These are phyloP conservation scores for Hydrotaea diabolus DNA, from an alignment of 2,888 invertebrate genomes.

Conservation along the genomic window DNA sequence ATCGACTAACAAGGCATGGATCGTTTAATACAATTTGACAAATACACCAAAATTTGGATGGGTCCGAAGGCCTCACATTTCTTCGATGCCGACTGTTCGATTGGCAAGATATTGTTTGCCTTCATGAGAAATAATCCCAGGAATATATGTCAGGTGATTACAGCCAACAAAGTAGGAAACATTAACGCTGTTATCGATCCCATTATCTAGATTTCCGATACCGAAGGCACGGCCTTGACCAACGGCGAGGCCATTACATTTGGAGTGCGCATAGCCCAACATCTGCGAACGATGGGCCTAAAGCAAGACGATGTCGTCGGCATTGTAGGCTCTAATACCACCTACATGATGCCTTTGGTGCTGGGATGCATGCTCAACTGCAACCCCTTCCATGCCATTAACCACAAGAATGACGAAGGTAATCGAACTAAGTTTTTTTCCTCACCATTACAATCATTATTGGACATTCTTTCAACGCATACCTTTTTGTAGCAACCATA, in stretches of 20 bases:
- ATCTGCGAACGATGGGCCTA: conserved; percentile 73
- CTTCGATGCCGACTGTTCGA: conserved; percentile 77
- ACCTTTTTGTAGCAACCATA: conserved; percentile 69
- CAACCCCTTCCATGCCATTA: conserved; percentile 77
- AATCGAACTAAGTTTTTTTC: conserved; percentile 28
- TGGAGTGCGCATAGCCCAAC: conserved; percentile 78
- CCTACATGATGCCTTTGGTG: conserved; percentile 76
- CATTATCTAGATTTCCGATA: conserved; percentile 74
- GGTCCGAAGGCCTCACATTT: conserved; percentile 76
- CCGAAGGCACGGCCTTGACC: conserved; percentile 75
- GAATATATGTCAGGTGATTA: conserved; percentile 74
- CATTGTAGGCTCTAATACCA: conserved; percentile 75
- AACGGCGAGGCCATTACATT: conserved; percentile 75
- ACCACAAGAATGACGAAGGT: conserved; percentile 75
- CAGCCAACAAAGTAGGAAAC: too few relatives aligned
- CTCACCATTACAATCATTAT: too few relatives aligned
- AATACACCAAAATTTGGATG: conserved; percentile 77
- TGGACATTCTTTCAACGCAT: too few relatives aligned
- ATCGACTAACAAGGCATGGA: conserved; percentile 69
- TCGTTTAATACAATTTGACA: conserved; percentile 75
- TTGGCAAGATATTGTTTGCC: conserved; percentile 76
- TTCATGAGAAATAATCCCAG: conserved; percentile 77
- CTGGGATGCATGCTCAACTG: conserved; percentile 77
- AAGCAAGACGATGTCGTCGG: conserved; percentile 78
- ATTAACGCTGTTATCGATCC: too few relatives aligned